Conservation (phyloP, 2,797 vertebrate genomes). For the Melanogrammus aeglefinus region DNA sequence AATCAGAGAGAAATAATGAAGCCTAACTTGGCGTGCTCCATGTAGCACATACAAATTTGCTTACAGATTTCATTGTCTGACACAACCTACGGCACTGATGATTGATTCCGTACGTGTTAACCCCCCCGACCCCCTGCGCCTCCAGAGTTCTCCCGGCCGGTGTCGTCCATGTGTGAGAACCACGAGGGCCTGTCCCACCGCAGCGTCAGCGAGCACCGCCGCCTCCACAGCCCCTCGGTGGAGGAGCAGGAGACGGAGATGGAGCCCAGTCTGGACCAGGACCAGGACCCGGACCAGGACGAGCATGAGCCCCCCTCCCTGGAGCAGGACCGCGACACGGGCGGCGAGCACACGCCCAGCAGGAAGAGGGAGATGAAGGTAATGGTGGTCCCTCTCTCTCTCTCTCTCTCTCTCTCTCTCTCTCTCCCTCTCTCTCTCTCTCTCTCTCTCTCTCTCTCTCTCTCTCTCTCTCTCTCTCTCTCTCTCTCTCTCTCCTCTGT, state of each 20-base stretch:
- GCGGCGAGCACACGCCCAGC: slow-evolving; percentile 83
- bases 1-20: too few relatives aligned
- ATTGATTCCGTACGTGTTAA: not conserved
- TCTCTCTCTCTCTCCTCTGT: not conserved
- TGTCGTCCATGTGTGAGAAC: slow-evolving; percentile 88
- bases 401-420: not conserved
- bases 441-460: too few relatives aligned
- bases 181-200: slow-evolving; percentile 76
- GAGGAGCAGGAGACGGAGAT: slow-evolving; percentile 77
- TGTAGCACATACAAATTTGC: too few relatives aligned
- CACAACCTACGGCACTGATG: not conserved
- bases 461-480: not conserved
- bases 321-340: slow-evolving; percentile 56
- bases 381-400: slow-evolving; percentile 26
- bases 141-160: slow-evolving; percentile 88
- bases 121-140: not conserved
- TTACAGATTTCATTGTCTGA: not conserved
- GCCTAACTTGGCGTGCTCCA: too few relatives aligned
- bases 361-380: slow-evolving; percentile 96
- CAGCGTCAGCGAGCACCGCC: slow-evolving; percentile 62
- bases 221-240: slow-evolving; percentile 64
- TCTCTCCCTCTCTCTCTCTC: too few relatives aligned
- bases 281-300: slow-evolving; percentile 62
- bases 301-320: slow-evolving; percentile 10
- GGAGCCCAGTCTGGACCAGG: slow-evolving; percentile 74